Evolutionary conservation across 2,113 vertebrate genomes (phyloP).

Genomic region (Mustela nigripes): DNA sequence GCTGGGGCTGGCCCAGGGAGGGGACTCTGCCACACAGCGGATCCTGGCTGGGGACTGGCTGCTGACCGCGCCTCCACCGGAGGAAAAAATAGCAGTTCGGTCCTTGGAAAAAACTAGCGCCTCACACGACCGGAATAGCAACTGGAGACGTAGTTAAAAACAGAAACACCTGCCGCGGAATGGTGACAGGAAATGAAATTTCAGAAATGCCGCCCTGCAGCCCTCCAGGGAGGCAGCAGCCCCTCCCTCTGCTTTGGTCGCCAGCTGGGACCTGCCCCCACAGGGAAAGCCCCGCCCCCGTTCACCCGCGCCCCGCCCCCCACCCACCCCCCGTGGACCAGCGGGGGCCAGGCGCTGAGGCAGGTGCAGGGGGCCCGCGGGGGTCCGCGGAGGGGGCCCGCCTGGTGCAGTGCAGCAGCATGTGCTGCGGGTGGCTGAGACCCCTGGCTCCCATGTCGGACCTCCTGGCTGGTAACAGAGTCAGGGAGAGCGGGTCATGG

Average conservation of each 20-base stretch:
- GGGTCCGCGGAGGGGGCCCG: fast-evolving
- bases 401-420: too few relatives aligned
- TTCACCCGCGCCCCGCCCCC: neutral
- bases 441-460: neutral
- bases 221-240: neutral
- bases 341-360: neutral
- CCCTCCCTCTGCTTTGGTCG: neutral
- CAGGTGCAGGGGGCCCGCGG: neutral
- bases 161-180: constrained; percentile 69
- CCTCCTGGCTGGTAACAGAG: neutral
- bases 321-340: fast-evolving
- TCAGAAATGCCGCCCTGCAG: constrained; percentile 42
- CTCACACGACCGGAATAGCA: constrained; percentile 62
- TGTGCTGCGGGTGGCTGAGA: too few relatives aligned
- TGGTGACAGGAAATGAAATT: constrained; percentile 67
- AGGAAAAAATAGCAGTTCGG: constrained; percentile 52
- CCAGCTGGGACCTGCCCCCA: neutral
- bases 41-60: neutral
- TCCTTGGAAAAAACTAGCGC: constrained; percentile 55
- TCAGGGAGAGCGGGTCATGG: neutral
- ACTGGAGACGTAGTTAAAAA: constrained; percentile 39
- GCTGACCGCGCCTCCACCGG: neutral
- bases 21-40: neutral
- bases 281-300: neutral
- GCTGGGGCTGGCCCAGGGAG: neutral